Percentiles rank a stretch among this genome's conserved stretches.
These are phyloP conservation scores for Sigmodon hispidus DNA, from an alignment of 2,113 vertebrate genomes.

Conservation along the genomic window DNA sequence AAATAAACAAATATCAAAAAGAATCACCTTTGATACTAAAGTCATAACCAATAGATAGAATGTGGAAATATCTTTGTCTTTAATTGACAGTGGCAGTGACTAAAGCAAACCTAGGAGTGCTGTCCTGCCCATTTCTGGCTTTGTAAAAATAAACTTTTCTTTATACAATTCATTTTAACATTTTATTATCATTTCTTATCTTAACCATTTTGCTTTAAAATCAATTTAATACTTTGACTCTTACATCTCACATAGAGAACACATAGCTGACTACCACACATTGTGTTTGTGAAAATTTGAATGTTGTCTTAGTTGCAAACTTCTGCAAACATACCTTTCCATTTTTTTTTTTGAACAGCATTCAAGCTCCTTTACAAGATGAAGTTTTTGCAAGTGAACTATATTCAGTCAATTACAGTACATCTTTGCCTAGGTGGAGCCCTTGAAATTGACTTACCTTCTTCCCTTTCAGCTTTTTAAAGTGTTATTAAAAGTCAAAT, in stretches of 20 bases:
- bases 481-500: slow-evolving; percentile 7
- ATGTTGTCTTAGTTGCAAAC: not conserved
- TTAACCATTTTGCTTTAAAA: not conserved
- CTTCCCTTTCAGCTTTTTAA: slow-evolving; percentile 4
- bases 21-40: not conserved
- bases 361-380: not conserved
- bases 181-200: not conserved
- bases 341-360: not conserved
- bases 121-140: not conserved
- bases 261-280: not conserved
- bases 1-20: too few species aligned
- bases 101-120: not conserved
- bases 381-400: not conserved
- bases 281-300: not conserved
- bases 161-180: not conserved
- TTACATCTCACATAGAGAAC: not conserved
- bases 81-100: not conserved
- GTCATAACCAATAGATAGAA: not conserved
- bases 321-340: not conserved
- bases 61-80: not conserved
- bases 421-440: not conserved
- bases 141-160: not conserved
- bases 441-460: not conserved
- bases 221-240: not conserved
- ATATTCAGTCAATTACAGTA: not conserved